Base-by-base conservation (phyloP, 2,113 vertebrate species). In the Sorex fumeus region DNA sequence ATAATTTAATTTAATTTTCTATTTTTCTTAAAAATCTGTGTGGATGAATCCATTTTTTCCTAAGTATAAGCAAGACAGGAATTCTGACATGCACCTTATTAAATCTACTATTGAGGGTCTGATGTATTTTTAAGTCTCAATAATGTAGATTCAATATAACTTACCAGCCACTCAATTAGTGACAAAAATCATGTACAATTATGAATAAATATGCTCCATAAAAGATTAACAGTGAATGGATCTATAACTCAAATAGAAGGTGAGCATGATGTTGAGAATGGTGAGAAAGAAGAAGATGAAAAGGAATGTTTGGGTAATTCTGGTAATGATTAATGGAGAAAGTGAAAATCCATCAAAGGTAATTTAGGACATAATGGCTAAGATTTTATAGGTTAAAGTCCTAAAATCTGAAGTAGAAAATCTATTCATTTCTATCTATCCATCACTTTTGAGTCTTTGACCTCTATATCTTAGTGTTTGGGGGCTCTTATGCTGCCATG, bases 141-240 rank as follows among this genome's bases (percentile, higher is more conserved):
- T 92, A 91, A 88, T 47, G 19, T 87, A 27, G 15, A 36, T 85
- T 91, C 88, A 95, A 87, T 88, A 94, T 90, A 92, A 88, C 82
- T 53, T 91, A 84, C 53, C 90, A 74, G 13, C 28, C 40, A 93
- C 30, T 91, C 47, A 79, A 32, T 84, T 94, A 91, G 50, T 88
- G 72, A 84, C 67, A 88, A 69, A 91, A 91, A 90, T 81, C 53
- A 67, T 80, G 18, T 80, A 27, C 67, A 74, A 67, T 57, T 78
- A 84, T 74, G 53, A 93, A 84, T 53, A 95, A 32, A 47, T 62
- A 12, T 6, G 45, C 13, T 69, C 1, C 27, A 15, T 69, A n/a
- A 11, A n/a, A n/a, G 66, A 77, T 25, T 16, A 57, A 18, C 19
- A 57, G 18, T 15, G 53, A 18, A 57, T 18, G 53, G 15, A 47